Evolutionary conservation across 2,113 vertebrate species (phyloP), one percentile per base, ranked within the genome.

Genomic region (Nanger granti): DNA sequence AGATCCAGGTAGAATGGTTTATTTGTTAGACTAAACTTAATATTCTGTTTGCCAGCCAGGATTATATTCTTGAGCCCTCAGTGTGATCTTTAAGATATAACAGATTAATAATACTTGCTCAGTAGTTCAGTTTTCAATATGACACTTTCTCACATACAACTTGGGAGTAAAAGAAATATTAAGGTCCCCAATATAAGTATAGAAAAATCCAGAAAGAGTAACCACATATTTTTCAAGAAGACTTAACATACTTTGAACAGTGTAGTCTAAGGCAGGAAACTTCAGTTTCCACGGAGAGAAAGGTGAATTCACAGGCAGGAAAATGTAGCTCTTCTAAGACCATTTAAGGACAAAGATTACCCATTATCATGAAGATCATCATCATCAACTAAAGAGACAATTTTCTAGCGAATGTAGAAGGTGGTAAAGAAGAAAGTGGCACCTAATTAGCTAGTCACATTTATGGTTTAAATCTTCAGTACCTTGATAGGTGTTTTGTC

Each of bases 121-220:
- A 34, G 18, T 66, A 94, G 34, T 52, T 96, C 41, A 87, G 2
- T 94, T 94, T 95, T 86, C 28, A 86, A 79, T 8, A 47, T 89
- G 54, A 34, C 2, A 87, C 54, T 76, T 97, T 62, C 31, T 76
- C n/a, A 95, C 34, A 52, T 5, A 64, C 13, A 89, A 60, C 10
- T 89, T 84, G 1, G 34, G 54, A 93, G 22, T 57, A 87, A 91
- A 96, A 94, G 47, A 94, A 96, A 93, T 93, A 55, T 44, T 94
- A 82, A 95, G 5, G 10, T 83, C 41, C 52, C 66, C 7, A 29
- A 92, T 91, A 80, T 60, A 94, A 97, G 11, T 86, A 54, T 49
- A 97, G 49, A 87, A 85, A 82, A 97, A 73, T 22, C 17, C 18
- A 84, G 29, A 95, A 89, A 87, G 59, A 92, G 29, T 64, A 93